Evolutionary conservation across 2,888 invertebrate species (phyloP).

Genomic region (Parasteatoda lunata): DNA sequence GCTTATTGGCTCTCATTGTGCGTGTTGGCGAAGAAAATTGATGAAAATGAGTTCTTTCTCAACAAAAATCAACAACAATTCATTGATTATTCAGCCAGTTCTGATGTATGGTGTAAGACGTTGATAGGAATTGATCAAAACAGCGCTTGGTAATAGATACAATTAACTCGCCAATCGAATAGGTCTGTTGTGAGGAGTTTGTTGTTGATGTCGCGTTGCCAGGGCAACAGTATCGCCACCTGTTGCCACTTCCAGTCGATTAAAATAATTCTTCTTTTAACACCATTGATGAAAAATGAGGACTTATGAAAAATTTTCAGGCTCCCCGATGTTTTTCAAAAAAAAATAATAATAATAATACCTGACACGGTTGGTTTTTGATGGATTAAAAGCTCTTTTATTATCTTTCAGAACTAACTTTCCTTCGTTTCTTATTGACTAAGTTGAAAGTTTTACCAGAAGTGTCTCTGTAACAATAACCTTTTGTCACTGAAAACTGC

Average conservation of each 20-base stretch:
- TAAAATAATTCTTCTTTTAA: conserved; percentile 27
- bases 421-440: not conserved
- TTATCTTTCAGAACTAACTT: not conserved
- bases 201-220: conserved; percentile 43
- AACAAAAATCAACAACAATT: conserved; percentile 15
- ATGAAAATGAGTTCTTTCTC: conserved; percentile 7
- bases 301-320: not conserved
- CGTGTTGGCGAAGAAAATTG: conserved; percentile 15
- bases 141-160: conserved; percentile 39
- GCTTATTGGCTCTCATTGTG: conserved; percentile 24
- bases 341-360: no score
- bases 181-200: conserved; percentile 19
- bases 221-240: conserved; percentile 53
- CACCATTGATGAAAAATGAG: not conserved
- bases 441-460: conserved; percentile 12
- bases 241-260: conserved; percentile 53
- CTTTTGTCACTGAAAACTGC: not conserved
- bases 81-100: conserved; percentile 58
- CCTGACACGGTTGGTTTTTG: conserved; percentile 6
- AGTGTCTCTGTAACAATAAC: not conserved
- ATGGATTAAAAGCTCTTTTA: conserved; percentile 47
- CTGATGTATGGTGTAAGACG: conserved; percentile 24
- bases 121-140: conserved; percentile 58
- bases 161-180: conserved; percentile 26
- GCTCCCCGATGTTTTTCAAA: not conserved